Base-by-base conservation (phyloP, 2,888 invertebrate genomes). In the Calliphora vomitoria region DNA sequence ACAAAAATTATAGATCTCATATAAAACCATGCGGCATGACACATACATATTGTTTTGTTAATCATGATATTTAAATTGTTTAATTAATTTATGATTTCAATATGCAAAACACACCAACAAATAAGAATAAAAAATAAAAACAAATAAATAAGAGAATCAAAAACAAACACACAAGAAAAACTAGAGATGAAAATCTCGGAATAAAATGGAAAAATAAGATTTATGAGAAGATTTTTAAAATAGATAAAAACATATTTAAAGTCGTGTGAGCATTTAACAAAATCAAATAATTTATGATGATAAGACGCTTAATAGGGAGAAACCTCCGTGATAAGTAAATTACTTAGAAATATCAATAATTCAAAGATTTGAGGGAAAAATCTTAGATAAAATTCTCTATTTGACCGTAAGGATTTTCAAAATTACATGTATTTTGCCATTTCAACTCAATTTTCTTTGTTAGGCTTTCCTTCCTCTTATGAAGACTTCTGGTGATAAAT, bases 51-150 rank as follows among this genome's bases (percentile, higher is more conserved):
- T 0, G 10, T 20, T n/a, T n/a, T 47, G 31, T 41, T 53, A 62
- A 62, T 85, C 53, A 69, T 74, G 68, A 68, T 84, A 76, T 72
- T 78, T 35, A 72, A 79, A 84, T 72, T 58, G 58, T 84, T 79
- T 72, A 74, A 80, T 80, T 85, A 75, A 85, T 80, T 80, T 85
- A 85, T 69, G 85, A 80, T 79, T 50, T 80, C 74, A 53, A 85
- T 75, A 80, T 60, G 64, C 80, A 69, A 74, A 64, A 58, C 38
- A 47, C 18, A 41, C 47, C 4, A 35, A 10, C 25, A 64, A 60
- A 1, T 1, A 25, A 25, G 2, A 1, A 25, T 1, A 25, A 1
- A 25, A 25, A 25, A 25, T 25, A 25, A 64, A 75, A 64, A 38
- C n/a, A 50, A 64, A 64, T 75, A 78, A 82, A 82, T 64, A 62